Percentiles rank a stretch among this genome's conserved stretches.
Evolutionary conservation across 2,797 vertebrate genomes (phyloP).

Genomic region (Anomalospiza imberbis): DNA sequence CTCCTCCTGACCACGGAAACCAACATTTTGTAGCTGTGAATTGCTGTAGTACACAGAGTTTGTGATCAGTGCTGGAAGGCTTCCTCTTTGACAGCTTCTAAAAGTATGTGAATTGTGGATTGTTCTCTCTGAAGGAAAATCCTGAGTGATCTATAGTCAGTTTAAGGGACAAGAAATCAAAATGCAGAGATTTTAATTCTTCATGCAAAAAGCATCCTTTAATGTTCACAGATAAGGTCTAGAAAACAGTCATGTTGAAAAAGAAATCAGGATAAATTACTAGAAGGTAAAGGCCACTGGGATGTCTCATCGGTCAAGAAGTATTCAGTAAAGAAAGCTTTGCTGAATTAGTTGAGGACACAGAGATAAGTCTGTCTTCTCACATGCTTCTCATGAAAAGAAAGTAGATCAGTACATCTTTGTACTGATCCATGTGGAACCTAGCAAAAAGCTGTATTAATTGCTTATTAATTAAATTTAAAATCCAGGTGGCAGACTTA

Average conservation of each 20-base stretch:
- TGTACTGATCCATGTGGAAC: not conserved
- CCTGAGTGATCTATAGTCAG: not conserved
- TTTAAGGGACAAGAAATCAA: not conserved
- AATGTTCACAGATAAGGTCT: not conserved
- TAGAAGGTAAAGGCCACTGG: not conserved
- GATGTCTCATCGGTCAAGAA: not conserved
- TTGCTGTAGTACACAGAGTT: not conserved
- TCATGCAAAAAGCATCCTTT: not conserved
- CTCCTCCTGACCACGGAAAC: not conserved
- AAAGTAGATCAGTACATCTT: not conserved
- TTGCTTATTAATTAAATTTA: not conserved
- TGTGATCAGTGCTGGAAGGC: not conserved
- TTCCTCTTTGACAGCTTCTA: not conserved
- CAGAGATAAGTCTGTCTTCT: not conserved
- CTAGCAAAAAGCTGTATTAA: not conserved
- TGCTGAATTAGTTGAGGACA: not conserved
- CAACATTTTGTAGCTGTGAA: not conserved
- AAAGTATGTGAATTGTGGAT: not conserved
- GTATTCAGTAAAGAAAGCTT: not conserved
- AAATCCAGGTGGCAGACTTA: not conserved
- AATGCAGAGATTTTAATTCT: not conserved
- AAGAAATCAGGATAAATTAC: not conserved
- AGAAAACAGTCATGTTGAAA: not conserved
- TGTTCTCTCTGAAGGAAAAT: not conserved
- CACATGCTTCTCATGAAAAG: not conserved